Conservation (phyloP, 2,113 vertebrate genomes). For the Gallinago paraguaiae region DNA sequence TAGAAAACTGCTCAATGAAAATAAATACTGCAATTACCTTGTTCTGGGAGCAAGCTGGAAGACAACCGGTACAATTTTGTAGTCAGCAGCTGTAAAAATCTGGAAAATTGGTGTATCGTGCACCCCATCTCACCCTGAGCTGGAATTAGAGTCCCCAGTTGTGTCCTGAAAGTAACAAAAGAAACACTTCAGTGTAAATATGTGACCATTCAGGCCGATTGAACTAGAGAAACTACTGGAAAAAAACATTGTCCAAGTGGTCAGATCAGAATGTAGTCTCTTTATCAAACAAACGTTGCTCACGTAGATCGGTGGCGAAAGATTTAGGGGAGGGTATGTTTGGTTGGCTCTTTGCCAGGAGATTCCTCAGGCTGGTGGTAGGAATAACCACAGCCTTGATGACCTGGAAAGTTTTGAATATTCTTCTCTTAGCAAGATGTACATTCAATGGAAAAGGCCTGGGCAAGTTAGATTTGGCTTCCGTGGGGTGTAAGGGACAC, state of each 20-base stretch:
- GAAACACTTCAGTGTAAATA: not conserved
- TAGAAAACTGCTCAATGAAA: not conserved
- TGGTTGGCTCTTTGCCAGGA: not conserved
- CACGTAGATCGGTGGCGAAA: not conserved
- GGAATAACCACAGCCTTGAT: not conserved
- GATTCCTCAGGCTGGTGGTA: not conserved
- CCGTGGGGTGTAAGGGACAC: not conserved
- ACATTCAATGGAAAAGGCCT: not conserved
- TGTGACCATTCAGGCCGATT: not conserved
- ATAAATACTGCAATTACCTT: not conserved
- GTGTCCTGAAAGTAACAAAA: not conserved
- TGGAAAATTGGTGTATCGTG: not conserved
- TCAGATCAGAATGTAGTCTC: not conserved
- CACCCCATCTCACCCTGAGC: not conserved
- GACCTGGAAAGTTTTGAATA: not conserved
- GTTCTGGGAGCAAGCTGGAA: not conserved
- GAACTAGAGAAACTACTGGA: not conserved
- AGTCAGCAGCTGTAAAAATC: constrained; percentile 3
- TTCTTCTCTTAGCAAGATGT: not conserved
- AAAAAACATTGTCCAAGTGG: not conserved
- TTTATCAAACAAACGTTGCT: not conserved
- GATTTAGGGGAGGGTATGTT: not conserved
- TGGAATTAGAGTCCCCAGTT: not conserved
- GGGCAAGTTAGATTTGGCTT: not conserved
- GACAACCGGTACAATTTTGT: not conserved